Base-by-base conservation (phyloP, 2,797 vertebrate genomes). In the Parauchenoglanis punctatus region DNA sequence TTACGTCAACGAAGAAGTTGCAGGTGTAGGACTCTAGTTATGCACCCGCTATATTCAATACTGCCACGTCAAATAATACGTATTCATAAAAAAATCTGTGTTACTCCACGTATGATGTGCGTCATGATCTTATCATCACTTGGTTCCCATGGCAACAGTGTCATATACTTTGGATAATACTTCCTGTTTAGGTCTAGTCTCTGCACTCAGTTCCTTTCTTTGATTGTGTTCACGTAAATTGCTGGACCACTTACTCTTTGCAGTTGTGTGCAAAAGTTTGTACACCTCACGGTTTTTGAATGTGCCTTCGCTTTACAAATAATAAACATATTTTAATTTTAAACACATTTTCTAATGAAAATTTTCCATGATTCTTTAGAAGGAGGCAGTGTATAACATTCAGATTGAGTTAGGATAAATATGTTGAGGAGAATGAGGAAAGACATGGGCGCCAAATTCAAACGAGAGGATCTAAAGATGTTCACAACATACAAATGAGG, bases 121-220 rank as follows among this genome's bases (percentile, higher is more conserved):
- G 0, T 77, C 7, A 77, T 56, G 15, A 77, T 56, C 49, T 18
- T 56, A 17, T 78, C 18, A 54, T 59, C 56, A 13, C 18, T 40
- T 25, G 54, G 54, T 58, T 59, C 18, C 77, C 52, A 40, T 40
- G 31, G 31, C 54, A 80, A 59, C 52, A 6, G 28, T 56, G 17
- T 31, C 73, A 6, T 8, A 77, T 31, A 3, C 28, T 77, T 77
- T 31, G 56, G 18, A 13, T 40, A 23, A 23, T 40, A 23, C 18
- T 40, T 58, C 77, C 77, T 80, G 77, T 78, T 78, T 78, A 20
- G 52, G 28, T 35, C 76, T n/a, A 13, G 49, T 58, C 28, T 78
- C 28, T 20, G 28, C 17, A 35, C 49, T 77, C 2, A 28, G 17
- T 35, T 78, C 52, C 17, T 78, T 58, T 58, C 18, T 28, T 80